Percentiles rank a stretch among this genome's conserved stretches.
These are phyloP conservation scores for Serripes groenlandicus DNA, from an alignment of 2,888 invertebrate genomes.

Conservation along the genomic window DNA sequence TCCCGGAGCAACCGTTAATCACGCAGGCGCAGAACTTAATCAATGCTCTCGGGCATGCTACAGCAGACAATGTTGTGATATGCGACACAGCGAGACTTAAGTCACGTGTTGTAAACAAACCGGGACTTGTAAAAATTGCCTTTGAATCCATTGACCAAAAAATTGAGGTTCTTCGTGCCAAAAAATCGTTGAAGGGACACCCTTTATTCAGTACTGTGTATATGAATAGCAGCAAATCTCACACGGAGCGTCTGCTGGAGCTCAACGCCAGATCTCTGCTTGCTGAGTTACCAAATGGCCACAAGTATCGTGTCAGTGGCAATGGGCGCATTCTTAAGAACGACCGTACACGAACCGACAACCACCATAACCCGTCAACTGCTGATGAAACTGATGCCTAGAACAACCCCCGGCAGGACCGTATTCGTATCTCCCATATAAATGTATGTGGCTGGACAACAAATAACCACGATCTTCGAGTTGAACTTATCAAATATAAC, in stretches of 20 bases:
- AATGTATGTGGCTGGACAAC: slow-evolving; percentile 63
- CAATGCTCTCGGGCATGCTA: no score
- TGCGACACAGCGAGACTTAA: not conserved
- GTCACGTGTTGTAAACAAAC: not conserved
- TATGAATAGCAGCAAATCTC: slow-evolving; percentile 8
- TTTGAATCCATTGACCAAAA: not conserved
- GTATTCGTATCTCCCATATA: slow-evolving; percentile 41
- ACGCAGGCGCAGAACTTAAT: no score
- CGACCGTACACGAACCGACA: no score
- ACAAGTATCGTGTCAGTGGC: not conserved
- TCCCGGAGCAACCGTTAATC: no score
- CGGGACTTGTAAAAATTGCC: not conserved
- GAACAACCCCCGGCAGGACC: not conserved
- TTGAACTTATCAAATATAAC: not conserved
- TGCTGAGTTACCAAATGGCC: not conserved
- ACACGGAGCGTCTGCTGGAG: slow-evolving; percentile 5
- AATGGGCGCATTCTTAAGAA: not conserved
- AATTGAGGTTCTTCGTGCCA: not conserved
- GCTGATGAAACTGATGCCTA: no score
- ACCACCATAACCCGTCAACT: not conserved
- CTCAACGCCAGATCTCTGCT: not conserved
- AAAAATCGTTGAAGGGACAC: not conserved
- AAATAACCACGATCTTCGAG: slow-evolving; percentile 1
- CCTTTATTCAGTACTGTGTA: not conserved
- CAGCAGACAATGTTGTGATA: no score